These are phyloP conservation scores for Hippocampus guttulatus DNA, from an alignment of 2,113 vertebrate species.

Conservation along the genomic window DNA sequence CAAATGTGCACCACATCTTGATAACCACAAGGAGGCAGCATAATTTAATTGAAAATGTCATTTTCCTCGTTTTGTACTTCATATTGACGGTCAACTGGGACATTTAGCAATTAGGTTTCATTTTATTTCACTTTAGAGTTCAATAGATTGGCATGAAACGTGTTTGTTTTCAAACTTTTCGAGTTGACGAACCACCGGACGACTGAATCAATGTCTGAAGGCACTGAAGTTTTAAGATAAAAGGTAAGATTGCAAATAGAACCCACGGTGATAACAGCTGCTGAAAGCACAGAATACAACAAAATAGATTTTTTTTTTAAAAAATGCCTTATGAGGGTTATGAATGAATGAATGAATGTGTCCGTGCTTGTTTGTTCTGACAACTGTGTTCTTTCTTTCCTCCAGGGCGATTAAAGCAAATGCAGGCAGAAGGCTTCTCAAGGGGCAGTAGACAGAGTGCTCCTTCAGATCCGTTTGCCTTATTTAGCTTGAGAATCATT, in stretches of 20 bases:
- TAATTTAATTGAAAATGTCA: not conserved
- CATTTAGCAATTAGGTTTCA: too few species aligned
- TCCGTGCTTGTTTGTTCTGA: conserved; percentile 9
- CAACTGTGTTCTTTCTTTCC: conserved; percentile 15
- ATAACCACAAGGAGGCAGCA: conserved; percentile 44
- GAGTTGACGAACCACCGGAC: not conserved
- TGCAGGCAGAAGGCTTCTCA: not conserved
- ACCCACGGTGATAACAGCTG: not conserved
- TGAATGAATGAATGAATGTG: conserved; percentile 19
- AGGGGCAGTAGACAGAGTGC: not conserved
- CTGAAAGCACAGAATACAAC: not conserved
- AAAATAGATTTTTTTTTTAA: not conserved
- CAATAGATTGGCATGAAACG: too few species aligned
- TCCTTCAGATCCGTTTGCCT: not conserved
- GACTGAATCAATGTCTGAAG: not conserved
- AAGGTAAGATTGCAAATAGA: not conserved
- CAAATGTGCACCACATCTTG: conserved; percentile 12
- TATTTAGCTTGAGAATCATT: not conserved
- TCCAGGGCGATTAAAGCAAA: conserved; percentile 9
- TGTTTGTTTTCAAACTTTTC: too few species aligned
- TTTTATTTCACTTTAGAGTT: too few species aligned
- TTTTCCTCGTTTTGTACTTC: too few species aligned
- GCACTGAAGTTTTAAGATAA: not conserved
- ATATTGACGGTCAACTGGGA: too few species aligned
- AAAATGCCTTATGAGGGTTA: not conserved